Conservation (phyloP, 1,140 invertebrate genomes). For the Macrobrachium rosenbergii region DNA sequence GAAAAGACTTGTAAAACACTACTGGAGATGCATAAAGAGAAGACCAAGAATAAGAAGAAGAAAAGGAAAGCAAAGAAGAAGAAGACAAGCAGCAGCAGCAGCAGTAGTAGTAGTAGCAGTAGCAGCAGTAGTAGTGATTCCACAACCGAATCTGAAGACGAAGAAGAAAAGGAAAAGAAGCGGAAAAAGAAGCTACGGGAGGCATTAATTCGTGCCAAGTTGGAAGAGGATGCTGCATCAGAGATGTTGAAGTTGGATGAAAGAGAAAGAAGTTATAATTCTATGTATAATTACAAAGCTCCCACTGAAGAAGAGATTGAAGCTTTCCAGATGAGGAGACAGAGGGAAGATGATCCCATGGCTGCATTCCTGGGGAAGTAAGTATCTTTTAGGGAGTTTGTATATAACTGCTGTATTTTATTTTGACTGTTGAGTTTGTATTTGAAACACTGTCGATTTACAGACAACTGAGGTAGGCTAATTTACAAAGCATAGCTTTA, state of each 20-base stretch:
- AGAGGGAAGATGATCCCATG: constrained; percentile 93
- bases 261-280: constrained; percentile 92
- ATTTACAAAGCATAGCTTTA: no score
- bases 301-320: constrained; percentile 94
- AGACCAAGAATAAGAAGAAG: constrained; percentile 76
- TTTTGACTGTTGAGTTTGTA: neutral
- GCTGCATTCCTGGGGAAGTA: constrained; percentile 68
- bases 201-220: constrained; percentile 80
- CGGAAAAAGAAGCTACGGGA: constrained; percentile 71
- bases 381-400: neutral
- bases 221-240: constrained; percentile 77
- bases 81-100: constrained; percentile 68
- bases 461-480: no score
- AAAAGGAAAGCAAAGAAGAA: constrained; percentile 75
- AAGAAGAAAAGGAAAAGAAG: constrained; percentile 72
- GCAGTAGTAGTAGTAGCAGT: constrained; percentile 48
- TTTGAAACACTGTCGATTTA: no score
- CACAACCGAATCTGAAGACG: constrained; percentile 68
- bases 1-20: constrained; percentile 69
- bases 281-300: constrained; percentile 82
- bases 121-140: constrained; percentile 47
- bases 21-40: constrained; percentile 66
- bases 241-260: constrained; percentile 83
- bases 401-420: neutral
- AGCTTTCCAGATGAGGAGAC: constrained; percentile 89